These are phyloP conservation scores for Apocheima hispidaria DNA, from an alignment of 2,888 invertebrate species.

Conservation along the genomic window DNA sequence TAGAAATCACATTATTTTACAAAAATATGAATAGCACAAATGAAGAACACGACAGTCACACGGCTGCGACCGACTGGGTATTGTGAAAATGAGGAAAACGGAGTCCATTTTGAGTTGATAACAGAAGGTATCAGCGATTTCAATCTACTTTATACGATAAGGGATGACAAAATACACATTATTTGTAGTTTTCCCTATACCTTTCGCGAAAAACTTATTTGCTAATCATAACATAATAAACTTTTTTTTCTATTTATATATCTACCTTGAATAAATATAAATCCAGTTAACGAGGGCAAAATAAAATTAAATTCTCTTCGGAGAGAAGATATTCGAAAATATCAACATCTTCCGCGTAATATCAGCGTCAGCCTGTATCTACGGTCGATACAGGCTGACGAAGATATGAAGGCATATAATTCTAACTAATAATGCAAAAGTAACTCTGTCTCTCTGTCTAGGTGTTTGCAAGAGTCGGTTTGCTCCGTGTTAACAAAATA, in stretches of 20 bases:
- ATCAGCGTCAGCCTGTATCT: too few species aligned
- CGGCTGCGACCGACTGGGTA: not conserved
- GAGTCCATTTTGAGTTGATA: not conserved
- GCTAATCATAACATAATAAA: constrained; percentile 8
- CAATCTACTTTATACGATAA: not conserved
- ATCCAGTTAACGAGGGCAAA: not conserved
- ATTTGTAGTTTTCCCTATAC: constrained; percentile 1
- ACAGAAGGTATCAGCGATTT: not conserved
- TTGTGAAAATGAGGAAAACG: constrained; percentile 5
- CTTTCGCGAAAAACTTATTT: not conserved
- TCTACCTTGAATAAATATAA: constrained; percentile 6
- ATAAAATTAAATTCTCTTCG: not conserved
- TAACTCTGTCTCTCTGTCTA: too few species aligned
- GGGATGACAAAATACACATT: not conserved
- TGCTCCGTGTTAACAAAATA: too few species aligned
- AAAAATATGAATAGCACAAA: not conserved
- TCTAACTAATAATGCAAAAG: too few species aligned
- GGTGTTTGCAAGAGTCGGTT: too few species aligned
- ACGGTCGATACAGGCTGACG: too few species aligned
- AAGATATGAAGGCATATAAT: too few species aligned
- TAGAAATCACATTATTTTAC: not conserved
- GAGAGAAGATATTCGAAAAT: too few species aligned
- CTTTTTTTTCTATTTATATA: constrained; percentile 1
- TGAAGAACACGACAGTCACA: not conserved
- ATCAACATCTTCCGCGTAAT: too few species aligned